phyloP scores from a whole-genome alignment of 2,888 invertebrate species.

The Ochropleura plecta region DNA sequence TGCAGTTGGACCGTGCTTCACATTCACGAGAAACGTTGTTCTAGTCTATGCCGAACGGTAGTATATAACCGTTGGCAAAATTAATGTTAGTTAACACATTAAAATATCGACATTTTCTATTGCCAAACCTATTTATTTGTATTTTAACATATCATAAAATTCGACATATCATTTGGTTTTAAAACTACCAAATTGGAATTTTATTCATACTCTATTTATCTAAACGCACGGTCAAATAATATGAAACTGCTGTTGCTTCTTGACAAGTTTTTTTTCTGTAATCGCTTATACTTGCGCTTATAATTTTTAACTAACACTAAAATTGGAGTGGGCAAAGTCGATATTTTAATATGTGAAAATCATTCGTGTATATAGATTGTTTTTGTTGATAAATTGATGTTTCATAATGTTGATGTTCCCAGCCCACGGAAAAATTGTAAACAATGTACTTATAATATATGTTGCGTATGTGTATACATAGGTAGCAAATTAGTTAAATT shows the following conservation, averaged over 20 bases:
- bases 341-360: constrained; percentile 83
- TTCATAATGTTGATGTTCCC: constrained; percentile 87
- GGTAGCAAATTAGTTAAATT: constrained; percentile 61
- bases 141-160: constrained; percentile 81
- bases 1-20: constrained; percentile 85
- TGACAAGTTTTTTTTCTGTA: constrained; percentile 26
- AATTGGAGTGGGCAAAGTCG: constrained; percentile 71
- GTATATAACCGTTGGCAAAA: constrained; percentile 68
- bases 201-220: constrained; percentile 43
- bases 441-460: constrained; percentile 66
- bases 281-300: constrained; percentile 51
- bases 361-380: constrained; percentile 83
- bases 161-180: constrained; percentile 84
- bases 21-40: constrained; percentile 96
- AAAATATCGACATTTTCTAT: constrained; percentile 83
- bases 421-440: constrained; percentile 76
- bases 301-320: constrained; percentile 44
- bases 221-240: constrained; percentile 27
- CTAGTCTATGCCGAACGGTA: constrained; percentile 85
- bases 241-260: constrained; percentile 45
- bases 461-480: constrained; percentile 61
- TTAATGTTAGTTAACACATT: constrained; percentile 82
- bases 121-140: constrained; percentile 64
- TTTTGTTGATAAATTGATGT: constrained; percentile 88
- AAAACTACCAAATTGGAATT: constrained; percentile 63